These are phyloP conservation scores for Hirudo medicinalis DNA, from an alignment of 1,140 invertebrate species.

Conservation along the genomic window DNA sequence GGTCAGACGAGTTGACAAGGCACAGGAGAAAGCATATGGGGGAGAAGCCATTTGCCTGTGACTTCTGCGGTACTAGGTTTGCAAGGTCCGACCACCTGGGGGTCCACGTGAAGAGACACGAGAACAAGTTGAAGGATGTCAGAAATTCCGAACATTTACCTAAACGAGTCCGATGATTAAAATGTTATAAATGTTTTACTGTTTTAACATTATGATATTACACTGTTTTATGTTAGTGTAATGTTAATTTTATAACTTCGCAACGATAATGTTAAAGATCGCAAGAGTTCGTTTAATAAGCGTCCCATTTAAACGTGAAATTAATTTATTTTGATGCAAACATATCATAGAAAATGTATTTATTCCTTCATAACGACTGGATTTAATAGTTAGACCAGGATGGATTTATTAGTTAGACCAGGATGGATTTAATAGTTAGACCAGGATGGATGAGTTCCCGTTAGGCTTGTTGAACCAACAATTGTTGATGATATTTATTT, in stretches of 20 bases:
- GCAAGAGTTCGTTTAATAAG: no score
- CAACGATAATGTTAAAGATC: background rate
- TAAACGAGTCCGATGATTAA: background rate
- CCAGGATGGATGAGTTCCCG: no score
- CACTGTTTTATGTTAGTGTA: background rate
- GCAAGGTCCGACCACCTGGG: constrained; percentile 19
- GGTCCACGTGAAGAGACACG: constrained; percentile 16
- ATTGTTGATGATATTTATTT: no score
- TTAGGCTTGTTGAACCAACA: no score
- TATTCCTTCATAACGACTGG: no score
- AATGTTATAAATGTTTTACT: background rate
- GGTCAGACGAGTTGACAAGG: constrained; percentile 13
- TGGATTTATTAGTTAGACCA: no score
- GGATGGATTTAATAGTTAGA: no score
- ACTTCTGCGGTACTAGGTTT: constrained; percentile 17
- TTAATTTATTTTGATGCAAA: no score
- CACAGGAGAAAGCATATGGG: constrained; percentile 22
- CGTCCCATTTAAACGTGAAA: no score
- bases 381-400: no score
- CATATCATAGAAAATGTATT: no score
- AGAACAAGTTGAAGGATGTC: background rate
- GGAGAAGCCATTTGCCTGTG: constrained; percentile 20
- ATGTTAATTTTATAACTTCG: background rate
- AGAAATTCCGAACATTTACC: background rate
- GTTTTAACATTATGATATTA: no score